phyloP scores from a whole-genome alignment of 1,140 invertebrate species.

The Psix sp. region DNA sequence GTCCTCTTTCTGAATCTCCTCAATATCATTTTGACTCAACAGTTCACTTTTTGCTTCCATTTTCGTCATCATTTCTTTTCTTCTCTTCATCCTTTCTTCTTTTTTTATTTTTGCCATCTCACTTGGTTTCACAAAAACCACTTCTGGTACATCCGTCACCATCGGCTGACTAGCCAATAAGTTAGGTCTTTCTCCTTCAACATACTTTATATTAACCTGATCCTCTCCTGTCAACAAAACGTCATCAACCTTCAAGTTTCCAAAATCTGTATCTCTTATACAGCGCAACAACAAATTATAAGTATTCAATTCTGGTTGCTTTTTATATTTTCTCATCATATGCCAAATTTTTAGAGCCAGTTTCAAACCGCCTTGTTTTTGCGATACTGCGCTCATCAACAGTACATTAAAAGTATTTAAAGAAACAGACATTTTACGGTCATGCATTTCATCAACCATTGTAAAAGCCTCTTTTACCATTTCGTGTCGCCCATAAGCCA shows the following conservation, averaged over 20 bases:
- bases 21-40: not conserved
- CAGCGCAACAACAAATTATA: constrained; percentile 90
- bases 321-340: constrained; percentile 82
- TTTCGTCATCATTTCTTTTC: constrained; percentile 7
- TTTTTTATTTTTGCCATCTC: no score
- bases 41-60: not conserved
- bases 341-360: constrained; percentile 90
- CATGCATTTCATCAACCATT: constrained; percentile 89
- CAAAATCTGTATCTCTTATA: constrained; percentile 87
- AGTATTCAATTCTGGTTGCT: constrained; percentile 83
- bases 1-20: not conserved
- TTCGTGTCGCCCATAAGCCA: constrained; percentile 90
- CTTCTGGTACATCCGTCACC: constrained; percentile 40
- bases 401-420: constrained; percentile 87
- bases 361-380: constrained; percentile 87
- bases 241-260: constrained; percentile 80
- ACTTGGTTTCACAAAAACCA: constrained; percentile 15
- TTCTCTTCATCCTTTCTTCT: constrained; percentile 13
- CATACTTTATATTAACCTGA: constrained; percentile 28
- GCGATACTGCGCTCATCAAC: constrained; percentile 87
- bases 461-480: constrained; percentile 86
- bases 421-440: constrained; percentile 81
- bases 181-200: constrained; percentile 57
- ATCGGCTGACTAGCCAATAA: constrained; percentile 65
- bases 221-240: constrained; percentile 58